These are phyloP conservation scores for Onychostruthus taczanowskii DNA, from an alignment of 2,113 vertebrate species.

Conservation along the genomic window DNA sequence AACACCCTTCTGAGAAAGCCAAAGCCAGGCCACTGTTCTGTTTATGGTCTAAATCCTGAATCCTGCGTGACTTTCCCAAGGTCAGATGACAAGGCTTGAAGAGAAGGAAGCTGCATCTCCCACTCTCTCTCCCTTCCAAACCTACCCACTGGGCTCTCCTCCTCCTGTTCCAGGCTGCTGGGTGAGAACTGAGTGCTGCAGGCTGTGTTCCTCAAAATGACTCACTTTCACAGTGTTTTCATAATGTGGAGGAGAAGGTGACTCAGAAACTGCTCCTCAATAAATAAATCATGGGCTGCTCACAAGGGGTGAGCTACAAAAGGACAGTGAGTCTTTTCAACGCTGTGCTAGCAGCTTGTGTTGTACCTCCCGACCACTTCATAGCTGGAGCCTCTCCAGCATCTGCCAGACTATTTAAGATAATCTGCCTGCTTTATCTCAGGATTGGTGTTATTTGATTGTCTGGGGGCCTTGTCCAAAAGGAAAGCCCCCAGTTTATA, in stretches of 20 bases:
- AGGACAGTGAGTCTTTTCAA: slow-evolving; percentile 6
- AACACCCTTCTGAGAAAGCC: neutral
- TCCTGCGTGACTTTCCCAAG: neutral
- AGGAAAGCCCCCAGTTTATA: neutral
- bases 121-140: neutral
- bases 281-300: slow-evolving; percentile 52
- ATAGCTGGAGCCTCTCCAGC: slow-evolving; percentile 15
- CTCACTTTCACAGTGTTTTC: slow-evolving; percentile 54
- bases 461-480: neutral
- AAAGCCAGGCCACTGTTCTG: neutral
- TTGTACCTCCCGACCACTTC: neutral
- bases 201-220: slow-evolving; percentile 29
- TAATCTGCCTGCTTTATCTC: slow-evolving; percentile 45
- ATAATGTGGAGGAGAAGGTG: slow-evolving; percentile 27
- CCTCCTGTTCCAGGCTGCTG: neutral
- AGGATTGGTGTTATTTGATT: neutral
- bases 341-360: neutral
- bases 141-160: neutral
- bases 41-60: neutral
- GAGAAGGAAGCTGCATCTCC: neutral
- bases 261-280: slow-evolving; percentile 46
- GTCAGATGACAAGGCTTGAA: neutral
- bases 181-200: neutral
- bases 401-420: slow-evolving; percentile 30
- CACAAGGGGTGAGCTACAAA: neutral